Evolutionary conservation across 2,797 vertebrate genomes (phyloP), one percentile per base, ranked within the genome.

Genomic region (Pseudochirops cupreus): DNA sequence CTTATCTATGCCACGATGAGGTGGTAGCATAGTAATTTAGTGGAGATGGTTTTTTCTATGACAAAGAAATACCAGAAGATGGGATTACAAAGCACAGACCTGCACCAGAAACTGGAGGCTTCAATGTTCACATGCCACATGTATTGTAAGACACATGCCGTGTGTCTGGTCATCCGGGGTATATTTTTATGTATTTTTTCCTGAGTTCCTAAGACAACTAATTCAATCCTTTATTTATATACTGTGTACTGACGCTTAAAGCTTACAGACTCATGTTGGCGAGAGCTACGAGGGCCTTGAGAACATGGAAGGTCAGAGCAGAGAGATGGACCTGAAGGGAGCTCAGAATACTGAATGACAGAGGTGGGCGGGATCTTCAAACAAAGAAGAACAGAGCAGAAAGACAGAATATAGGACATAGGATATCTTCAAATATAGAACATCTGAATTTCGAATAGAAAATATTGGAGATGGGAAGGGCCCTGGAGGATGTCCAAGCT

Each of bases 181-280:
- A 24, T 91, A 39, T 56, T 56, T 59, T 93, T 56, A 26, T 93
- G 93, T 62, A 29, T 89, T 59, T 92, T 56, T 59, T 50, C 21
- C 91, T 89, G 56, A 96, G 94, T 26, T 74, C 93, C 1, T n/a
- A 87, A 90, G 91, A 96, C 57, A 95, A 93, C 59, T 57, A 46
- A 94, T 53, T 57, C 56, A n/a, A 58, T 39, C 82, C 26, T 18
- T 93, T 59, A 92, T 74, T 93, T 46, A 46, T 87, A 87, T 87
- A 46, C 39, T 26, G 9, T 46, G 1, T 24, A 87, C 24, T 87
- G 50, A 87, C 26, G 74, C 24, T 50, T 46, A 87, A 28, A 46
- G 24, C 24, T 87, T 24, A 87, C 21, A 87, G 74, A 87, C 39
- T 50, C 39, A 29, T 21, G 18, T 2, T 18, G 16, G 33, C 18